These are phyloP conservation scores for Anoplius nigerrimus DNA, from an alignment of 2,888 invertebrate species.

Conservation along the genomic window DNA sequence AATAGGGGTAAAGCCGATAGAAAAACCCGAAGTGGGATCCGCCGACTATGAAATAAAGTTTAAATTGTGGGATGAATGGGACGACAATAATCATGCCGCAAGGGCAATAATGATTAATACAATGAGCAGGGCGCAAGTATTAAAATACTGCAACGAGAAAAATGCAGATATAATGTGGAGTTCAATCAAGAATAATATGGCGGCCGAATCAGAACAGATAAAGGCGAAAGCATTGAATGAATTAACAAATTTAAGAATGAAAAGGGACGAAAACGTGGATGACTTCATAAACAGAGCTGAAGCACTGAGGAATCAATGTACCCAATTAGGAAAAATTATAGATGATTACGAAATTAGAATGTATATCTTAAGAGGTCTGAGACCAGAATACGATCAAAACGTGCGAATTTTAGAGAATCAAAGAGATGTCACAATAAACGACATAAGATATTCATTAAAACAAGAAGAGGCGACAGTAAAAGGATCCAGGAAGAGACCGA, in stretches of 20 bases:
- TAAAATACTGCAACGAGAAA: conserved; percentile 18
- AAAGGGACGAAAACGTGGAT: neutral
- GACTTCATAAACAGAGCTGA: no score
- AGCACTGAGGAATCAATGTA: no score
- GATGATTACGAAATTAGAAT: no score
- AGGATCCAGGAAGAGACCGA: neutral
- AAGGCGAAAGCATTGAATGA: conserved; percentile 15
- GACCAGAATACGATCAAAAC: no score
- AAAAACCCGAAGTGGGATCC: conserved; percentile 4
- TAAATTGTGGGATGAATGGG: no score
- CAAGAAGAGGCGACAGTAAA: no score
- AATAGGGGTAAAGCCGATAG: conserved; percentile 3
- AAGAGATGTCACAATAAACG: no score
- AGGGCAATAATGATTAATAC: conserved; percentile 22
- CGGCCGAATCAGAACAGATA: conserved; percentile 22
- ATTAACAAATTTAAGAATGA: conserved; percentile 19
- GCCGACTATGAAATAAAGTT: conserved; percentile 4
- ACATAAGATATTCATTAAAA: no score
- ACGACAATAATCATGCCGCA: conserved; percentile 25
- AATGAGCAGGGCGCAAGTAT: conserved; percentile 15
- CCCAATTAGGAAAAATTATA: no score
- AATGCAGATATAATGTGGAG: conserved; percentile 22
- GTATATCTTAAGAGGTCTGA: no score
- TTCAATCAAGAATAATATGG: conserved; percentile 22
- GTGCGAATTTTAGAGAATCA: no score